Evolutionary conservation across 1,140 invertebrate genomes (phyloP).

Genomic region (Leucophenga varia): DNA sequence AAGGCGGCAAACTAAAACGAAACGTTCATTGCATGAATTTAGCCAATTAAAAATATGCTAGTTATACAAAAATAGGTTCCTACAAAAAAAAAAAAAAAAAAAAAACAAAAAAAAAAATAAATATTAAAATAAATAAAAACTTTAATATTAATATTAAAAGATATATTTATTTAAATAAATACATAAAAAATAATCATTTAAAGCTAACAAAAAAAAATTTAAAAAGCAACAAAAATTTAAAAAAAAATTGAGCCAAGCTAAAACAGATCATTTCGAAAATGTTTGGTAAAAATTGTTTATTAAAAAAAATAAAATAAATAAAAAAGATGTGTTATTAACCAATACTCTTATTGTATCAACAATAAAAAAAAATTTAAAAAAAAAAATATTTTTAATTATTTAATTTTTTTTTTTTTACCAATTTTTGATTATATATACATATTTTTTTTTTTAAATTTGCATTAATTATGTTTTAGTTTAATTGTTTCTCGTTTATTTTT

Average conservation of each 20-base stretch:
- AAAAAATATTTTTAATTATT: conserved; percentile 5
- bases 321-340: conserved; percentile 18
- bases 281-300: no score
- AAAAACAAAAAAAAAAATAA: conserved; percentile 10
- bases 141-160: conserved; percentile 33
- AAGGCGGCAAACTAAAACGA: no score
- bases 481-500: no score
- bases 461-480: conserved; percentile 31
- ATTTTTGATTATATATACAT: no score
- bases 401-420: conserved; percentile 16
- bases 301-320: conserved; percentile 4
- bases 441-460: conserved; percentile 20
- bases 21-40: no score
- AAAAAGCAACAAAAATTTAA: conserved; percentile 20
- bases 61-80: conserved; percentile 52
- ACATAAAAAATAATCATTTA: conserved; percentile 16
- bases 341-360: no score
- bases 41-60: no score
- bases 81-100: conserved; percentile 26
- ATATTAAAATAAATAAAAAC: conserved; percentile 25
- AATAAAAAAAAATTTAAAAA: no score
- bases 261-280: conserved; percentile 28
- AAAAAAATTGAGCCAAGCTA: conserved; percentile 17
- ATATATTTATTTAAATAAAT: conserved; percentile 20
- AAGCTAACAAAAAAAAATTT: conserved; percentile 45